phyloP scores from a whole-genome alignment of 2,113 vertebrate species.

The Mellivora capensis region DNA sequence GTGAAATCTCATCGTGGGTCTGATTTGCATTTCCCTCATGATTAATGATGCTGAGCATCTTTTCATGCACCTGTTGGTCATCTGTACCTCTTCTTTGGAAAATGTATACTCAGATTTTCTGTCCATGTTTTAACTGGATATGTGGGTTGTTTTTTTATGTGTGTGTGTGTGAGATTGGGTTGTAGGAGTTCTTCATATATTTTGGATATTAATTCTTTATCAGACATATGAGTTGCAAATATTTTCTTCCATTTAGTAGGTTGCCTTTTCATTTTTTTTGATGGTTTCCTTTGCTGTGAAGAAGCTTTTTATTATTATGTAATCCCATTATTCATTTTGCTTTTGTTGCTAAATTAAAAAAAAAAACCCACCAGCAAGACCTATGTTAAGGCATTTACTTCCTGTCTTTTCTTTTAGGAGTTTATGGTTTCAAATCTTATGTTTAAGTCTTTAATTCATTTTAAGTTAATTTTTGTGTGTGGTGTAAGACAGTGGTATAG shows the following conservation, averaged over 20 bases:
- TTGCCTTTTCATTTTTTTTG: neutral
- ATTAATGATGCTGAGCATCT: no score
- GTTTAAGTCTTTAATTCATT: neutral
- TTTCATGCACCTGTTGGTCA: no score
- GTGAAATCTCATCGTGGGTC: no score
- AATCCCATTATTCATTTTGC: neutral
- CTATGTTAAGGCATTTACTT: neutral
- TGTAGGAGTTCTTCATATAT: neutral
- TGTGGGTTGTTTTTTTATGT: neutral
- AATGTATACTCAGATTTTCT: no score
- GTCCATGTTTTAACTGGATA: no score
- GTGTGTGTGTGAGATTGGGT: neutral
- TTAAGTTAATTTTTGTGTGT: neutral
- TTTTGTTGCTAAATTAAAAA: neutral
- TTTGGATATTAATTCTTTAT: neutral
- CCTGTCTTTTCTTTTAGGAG: neutral
- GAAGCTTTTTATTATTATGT: neutral
- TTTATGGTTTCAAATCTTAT: neutral
- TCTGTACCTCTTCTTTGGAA: no score
- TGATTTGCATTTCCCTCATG: no score
- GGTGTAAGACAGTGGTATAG: neutral
- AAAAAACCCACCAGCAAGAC: neutral
- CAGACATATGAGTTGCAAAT: neutral
- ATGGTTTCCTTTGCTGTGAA: neutral
- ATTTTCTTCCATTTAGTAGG: neutral